phyloP scores from a whole-genome alignment of 2,113 vertebrate species.

The Gallinago undulata region DNA sequence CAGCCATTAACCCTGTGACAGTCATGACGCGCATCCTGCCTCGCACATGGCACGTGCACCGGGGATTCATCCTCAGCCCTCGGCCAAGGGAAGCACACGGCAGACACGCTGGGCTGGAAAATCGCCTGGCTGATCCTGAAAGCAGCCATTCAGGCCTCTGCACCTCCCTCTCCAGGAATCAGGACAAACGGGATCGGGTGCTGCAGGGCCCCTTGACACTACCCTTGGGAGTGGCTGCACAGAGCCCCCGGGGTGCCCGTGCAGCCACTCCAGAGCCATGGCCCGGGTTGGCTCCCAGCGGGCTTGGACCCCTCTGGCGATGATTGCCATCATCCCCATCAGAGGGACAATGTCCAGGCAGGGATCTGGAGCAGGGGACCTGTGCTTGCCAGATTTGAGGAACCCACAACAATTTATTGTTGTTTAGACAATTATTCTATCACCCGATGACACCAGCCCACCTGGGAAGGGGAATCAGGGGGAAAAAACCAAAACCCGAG shows the following conservation, averaged over 20 bases:
- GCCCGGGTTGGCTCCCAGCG: rapidly evolving
- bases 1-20: not conserved
- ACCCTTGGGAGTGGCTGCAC: not conserved
- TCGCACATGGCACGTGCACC: not conserved
- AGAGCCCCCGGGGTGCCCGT: rapidly evolving
- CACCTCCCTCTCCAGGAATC: constrained; percentile 57
- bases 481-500: not conserved
- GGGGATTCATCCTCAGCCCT: not conserved
- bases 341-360: not conserved
- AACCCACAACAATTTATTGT: not conserved
- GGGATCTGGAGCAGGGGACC: not conserved
- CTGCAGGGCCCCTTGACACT: not conserved
- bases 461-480: not conserved
- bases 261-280: not conserved
- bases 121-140: not conserved
- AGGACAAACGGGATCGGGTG: constrained; percentile 15
- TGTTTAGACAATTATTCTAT: not conserved
- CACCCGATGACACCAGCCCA: not conserved
- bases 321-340: rapidly evolving
- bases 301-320: rapidly evolving
- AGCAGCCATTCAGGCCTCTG: not conserved
- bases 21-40: constrained; percentile 2
- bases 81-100: not conserved
- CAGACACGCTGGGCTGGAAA: not conserved
- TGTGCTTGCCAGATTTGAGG: not conserved